Base-by-base conservation (phyloP, 2,888 invertebrate genomes). In the Tenthredo notha region DNA sequence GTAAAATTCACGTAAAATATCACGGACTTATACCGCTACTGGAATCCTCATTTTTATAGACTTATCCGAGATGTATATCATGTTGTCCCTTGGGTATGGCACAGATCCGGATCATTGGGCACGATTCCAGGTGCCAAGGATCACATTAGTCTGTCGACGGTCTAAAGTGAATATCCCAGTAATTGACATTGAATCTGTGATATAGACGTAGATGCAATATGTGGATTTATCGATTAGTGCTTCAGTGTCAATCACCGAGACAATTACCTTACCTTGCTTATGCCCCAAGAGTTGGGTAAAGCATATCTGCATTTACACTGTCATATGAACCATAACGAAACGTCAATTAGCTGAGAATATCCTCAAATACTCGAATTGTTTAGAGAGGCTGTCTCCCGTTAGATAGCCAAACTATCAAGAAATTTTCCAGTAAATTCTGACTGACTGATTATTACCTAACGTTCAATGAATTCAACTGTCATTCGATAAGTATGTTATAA, bases 101-200 rank as follows among this genome's bases (percentile, higher is more conserved):
- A 61, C 2, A 12, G 10, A 61, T 25, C 25, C 61, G 61, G 25
- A 61, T 25, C 61, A 25, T 61, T 92, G 92, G 92, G 92, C 92
- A 88, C 86, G 85, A 89, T 92, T 91, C 92, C 92, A 92, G 91
- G 91, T 92, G 92, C 92, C 92, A 91, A 92, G 91, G 91, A 91
- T 91, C 90, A 65, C 80, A 61, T 58, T 61, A 10, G 1, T 18
- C 40, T 21, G 88, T 86, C 86, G 86, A 84, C 85, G 85, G 75
- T 72, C 65, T 86, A 87, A 87, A 87, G 88, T 88, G 89, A 90
- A 89, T 90, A 89, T 88, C 89, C 88, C 88, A 88, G 87, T 90
- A 86, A 86, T 87, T 67, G 33, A 67, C 67, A 67, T 33, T 18
- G 33, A 67, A 67, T 25, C 65, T 65, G 29, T 10, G 15, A 3